Conservation (phyloP, 1,140 invertebrate species). For the Drosophila bocki region DNA sequence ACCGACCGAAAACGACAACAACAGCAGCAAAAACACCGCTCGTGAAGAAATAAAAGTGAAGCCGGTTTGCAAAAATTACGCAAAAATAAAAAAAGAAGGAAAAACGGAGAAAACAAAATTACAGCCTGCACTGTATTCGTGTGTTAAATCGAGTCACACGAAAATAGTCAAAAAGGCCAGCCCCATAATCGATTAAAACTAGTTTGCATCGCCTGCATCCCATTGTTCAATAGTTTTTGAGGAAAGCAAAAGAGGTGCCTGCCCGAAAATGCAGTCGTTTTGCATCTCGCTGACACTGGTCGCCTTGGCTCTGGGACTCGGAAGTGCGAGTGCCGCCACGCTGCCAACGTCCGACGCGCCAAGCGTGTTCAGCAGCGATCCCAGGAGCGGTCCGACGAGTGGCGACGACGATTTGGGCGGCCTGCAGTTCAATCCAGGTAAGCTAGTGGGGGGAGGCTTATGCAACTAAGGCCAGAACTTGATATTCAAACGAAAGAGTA, state of each 20-base stretch:
- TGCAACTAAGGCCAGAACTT: conserved; percentile 71
- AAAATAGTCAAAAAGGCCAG: conserved; percentile 49
- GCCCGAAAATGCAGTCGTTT: conserved; percentile 57
- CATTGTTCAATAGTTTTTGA: conserved; percentile 53
- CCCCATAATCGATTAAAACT: conserved; percentile 71
- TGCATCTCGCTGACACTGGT: conserved; percentile 55
- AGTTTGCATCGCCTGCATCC: conserved; percentile 65
- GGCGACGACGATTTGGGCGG: conserved; percentile 36
- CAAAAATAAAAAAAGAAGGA: conserved; percentile 55
- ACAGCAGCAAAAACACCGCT: conserved; percentile 46
- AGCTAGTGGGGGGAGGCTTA: conserved; percentile 16
- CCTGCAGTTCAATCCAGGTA: conserved; percentile 63
- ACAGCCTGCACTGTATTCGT: conserved; percentile 43
- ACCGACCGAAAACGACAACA: conserved; percentile 40
- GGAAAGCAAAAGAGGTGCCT: conserved; percentile 29
- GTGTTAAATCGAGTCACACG: conserved; percentile 56
- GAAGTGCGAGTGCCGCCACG: conserved; percentile 65
- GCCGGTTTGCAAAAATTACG: conserved; percentile 79
- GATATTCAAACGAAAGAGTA: conserved; percentile 63
- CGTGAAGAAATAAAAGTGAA: conserved; percentile 79
- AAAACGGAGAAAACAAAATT: conserved; percentile 59
- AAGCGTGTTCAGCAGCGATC: conserved; percentile 55
- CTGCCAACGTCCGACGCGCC: conserved; percentile 54
- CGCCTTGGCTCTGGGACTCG: conserved; percentile 65
- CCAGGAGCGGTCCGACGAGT: conserved; percentile 20